Percentiles rank a stretch among this genome's conserved stretches.
Conservation (phyloP, 2,797 vertebrate species). For the Pipistrellus nathusii region DNA sequence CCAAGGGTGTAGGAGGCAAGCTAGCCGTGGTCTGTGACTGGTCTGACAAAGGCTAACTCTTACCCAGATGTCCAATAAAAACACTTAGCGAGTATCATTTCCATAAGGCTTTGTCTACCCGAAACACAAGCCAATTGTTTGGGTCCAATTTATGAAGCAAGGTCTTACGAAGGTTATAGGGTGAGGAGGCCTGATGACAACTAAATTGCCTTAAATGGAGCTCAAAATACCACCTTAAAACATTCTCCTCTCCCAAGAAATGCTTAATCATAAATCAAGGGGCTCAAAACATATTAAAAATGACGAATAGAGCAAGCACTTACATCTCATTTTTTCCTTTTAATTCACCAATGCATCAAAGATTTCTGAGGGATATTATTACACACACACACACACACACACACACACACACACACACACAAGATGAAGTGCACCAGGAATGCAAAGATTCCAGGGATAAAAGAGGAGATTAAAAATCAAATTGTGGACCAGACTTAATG, state of each 20-base stretch:
- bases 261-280: constrained; percentile 82
- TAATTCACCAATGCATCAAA: constrained; percentile 81
- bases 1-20: not conserved
- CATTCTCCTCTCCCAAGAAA: constrained; percentile 81
- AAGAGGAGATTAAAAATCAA: constrained; percentile 80
- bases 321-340: constrained; percentile 80
- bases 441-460: constrained; percentile 75
- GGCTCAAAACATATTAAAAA: constrained; percentile 79
- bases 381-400: not conserved
- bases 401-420: not conserved
- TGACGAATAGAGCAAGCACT: constrained; percentile 83
- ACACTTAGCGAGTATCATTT: constrained; percentile 70
- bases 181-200: constrained; percentile 73
- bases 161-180: constrained; percentile 71
- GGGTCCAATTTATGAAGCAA: constrained; percentile 79
- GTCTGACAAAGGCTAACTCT: constrained; percentile 75
- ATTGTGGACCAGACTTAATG: constrained; percentile 69
- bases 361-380: constrained; percentile 80
- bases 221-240: constrained; percentile 83
- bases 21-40: constrained; percentile 48
- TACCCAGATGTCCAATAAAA: constrained; percentile 81
- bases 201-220: constrained; percentile 84
- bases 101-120: constrained; percentile 79
- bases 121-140: constrained; percentile 82
- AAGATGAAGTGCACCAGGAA: constrained; percentile 74